Conservation (phyloP, 2,113 vertebrate genomes). For the Cyphomyrus plagiostoma region DNA sequence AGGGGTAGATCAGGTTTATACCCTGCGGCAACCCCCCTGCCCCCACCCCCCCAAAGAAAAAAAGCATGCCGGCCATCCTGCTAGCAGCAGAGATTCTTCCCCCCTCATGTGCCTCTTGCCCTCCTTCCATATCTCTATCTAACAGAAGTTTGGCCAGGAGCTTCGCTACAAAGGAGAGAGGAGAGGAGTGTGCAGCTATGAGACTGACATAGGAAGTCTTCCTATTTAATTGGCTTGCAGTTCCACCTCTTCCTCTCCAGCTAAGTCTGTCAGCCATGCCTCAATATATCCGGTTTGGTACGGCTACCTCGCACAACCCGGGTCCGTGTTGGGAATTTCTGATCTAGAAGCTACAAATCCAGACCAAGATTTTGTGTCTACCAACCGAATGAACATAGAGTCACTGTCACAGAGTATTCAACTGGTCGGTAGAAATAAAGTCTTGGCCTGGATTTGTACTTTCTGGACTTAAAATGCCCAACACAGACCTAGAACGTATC, state of each 20-base stretch:
- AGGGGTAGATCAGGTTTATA: not conserved
- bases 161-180: not conserved
- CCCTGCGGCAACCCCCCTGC: not conserved
- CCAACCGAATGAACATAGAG: not conserved
- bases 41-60: too few relatives aligned
- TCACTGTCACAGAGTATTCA: not conserved
- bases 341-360: not conserved
- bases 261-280: not conserved
- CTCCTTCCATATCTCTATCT: slow-evolving; percentile 51
- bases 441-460: too few relatives aligned
- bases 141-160: slow-evolving; percentile 65
- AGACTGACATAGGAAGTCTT: slow-evolving; percentile 22
- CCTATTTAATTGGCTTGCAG: slow-evolving; percentile 46
- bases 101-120: slow-evolving; percentile 47
- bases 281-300: not conserved
- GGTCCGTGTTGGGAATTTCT: not conserved
- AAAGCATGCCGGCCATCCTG: not conserved
- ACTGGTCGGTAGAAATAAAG: too few relatives aligned
- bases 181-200: not conserved
- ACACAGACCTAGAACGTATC: not conserved
- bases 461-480: too few relatives aligned
- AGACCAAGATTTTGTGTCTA: not conserved
- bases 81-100: not conserved
- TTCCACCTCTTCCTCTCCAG: slow-evolving; percentile 46
- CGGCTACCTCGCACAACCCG: not conserved